Base-by-base conservation (phyloP, 2,888 invertebrate species). In the Sericinus montela region DNA sequence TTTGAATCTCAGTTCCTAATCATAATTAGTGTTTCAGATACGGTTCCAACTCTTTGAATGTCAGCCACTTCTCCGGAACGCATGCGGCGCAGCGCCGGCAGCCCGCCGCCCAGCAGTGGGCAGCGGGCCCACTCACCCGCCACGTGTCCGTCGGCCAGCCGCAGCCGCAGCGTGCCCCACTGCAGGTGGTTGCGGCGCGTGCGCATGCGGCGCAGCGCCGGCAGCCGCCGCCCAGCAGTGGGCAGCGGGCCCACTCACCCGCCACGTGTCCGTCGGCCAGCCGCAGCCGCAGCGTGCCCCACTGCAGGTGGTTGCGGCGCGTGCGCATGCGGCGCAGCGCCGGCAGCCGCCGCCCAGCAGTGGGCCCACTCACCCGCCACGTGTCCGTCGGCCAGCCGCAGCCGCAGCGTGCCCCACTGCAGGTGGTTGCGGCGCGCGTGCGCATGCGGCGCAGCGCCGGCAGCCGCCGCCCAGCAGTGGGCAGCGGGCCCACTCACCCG, bases 201-300 rank as follows among this genome's bases (percentile, higher is more conserved):
- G 42, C 53, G 59, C 59, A 60, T 55, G 59, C 67, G 71, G 48
- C 70, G 69, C 44, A 62, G 64, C 53, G 69, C 66, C 30, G 65
- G 64, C 49, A 60, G 70, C 11, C 87, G 90, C 93, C 93, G 95
- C 57, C 92, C 57, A 92, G 91, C 43, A 94, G 86, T 1, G n/a
- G 93, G 29, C 29, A 39, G 39, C n/a, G n/a, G 29, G 11, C 28
- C n/a, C n/a, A 8, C 46, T 37, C 15, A 65, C 69, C 69, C n/a
- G 58, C 55, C 30, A 70, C 51, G 46, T 59, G 60, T 1, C 59
- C 59, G 38, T 58, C 53, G 8, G 50, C 51, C 28, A 63, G 46
- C 16, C 51, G 15, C 19, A 68, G 54, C 3, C 67, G 59, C 56
- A 69, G 62, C 55, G 67, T 65, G 59, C 57, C 60, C 70, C 72